Conservation (phyloP, 2,888 invertebrate species). For the Melikaiella ostensackeni region DNA sequence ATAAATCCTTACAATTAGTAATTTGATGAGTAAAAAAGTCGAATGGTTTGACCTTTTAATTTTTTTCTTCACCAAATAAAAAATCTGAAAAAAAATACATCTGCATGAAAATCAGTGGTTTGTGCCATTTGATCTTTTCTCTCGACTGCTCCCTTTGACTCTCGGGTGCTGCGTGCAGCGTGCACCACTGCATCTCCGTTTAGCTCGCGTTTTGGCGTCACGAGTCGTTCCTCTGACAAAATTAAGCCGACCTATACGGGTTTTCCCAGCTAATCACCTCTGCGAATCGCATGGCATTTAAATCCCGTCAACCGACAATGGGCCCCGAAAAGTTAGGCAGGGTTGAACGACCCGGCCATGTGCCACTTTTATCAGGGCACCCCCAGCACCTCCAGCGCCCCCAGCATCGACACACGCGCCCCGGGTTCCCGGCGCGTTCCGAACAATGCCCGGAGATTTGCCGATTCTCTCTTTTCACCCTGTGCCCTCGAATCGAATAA, state of each 20-base stretch:
- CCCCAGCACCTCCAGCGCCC: constrained; percentile 43
- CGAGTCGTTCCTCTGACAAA: constrained; percentile 47
- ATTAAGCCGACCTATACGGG: constrained; percentile 52
- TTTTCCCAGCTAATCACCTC: constrained; percentile 60
- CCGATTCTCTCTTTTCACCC: constrained; percentile 34
- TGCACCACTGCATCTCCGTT: constrained; percentile 24
- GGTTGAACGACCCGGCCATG: constrained; percentile 60
- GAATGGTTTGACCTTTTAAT: not conserved
- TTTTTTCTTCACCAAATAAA: not conserved
- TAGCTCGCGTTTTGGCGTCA: constrained; percentile 23
- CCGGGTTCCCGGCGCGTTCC: constrained; percentile 51
- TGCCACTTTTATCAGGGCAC: constrained; percentile 60
- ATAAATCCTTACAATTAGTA: not conserved
- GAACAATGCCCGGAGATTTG: constrained; percentile 35
- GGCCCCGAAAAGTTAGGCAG: constrained; percentile 61
- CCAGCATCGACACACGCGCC: constrained; percentile 52
- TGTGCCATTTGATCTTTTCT: constrained; percentile 14
- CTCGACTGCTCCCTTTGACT: constrained; percentile 29
- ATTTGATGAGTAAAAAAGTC: not conserved
- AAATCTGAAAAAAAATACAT: not conserved
- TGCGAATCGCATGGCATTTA: constrained; percentile 61
- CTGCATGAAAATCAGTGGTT: not conserved
- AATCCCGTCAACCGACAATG: constrained; percentile 60
- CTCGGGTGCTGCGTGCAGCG: not conserved
- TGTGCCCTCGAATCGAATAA: constrained; percentile 38